Evolutionary conservation across 2,113 vertebrate species (phyloP), one percentile per base, ranked within the genome.

Genomic region (Tonatia bakeri): DNA sequence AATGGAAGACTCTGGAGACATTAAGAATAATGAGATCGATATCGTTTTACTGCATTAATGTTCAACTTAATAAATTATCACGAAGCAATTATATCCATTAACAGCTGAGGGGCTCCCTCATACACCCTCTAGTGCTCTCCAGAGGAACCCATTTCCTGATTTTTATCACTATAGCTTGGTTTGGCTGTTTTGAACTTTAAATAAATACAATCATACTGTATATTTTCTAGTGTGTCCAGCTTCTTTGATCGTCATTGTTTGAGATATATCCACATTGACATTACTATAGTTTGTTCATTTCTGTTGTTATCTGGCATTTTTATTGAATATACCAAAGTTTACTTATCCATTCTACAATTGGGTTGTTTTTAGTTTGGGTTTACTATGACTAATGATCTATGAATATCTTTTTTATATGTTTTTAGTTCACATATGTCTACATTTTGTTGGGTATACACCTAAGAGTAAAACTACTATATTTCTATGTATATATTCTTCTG

Each of bases 11-110:
- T 43, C 28, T 91, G n/a, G 40, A 85, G 16, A 19, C 40, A 85
- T 75, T 75, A 69, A 93, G 88, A 95, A 96, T 56, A 92, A n/a
- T n/a, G 16, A 90, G 54, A 75, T 95, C 65, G 45, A 6, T 47
- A 40, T 70, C 43, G 76, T 94, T 80, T 94, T 54, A 73, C 43
- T 89, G 67, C 59, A 70, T 86, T 52, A 43, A 0, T 81, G 40
- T 86, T 89, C 40, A 73, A 50, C 43, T 94, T 73, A 84, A 80
- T 84, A 94, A 83, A 91, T 88, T 67, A 79, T 59, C 61, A 77
- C 33, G 77, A 89, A 89, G n/a, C 65, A 80, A 28, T 61, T 33
- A 73, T 0, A 67, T 20, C 77, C 22, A 47, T 59, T 80, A 86
- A 75, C 43, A 90, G 59, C 33, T 31, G 40, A 81, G 16, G 52